phyloP scores from a whole-genome alignment of 2,888 invertebrate species.

The Drosophila emarginata region DNA sequence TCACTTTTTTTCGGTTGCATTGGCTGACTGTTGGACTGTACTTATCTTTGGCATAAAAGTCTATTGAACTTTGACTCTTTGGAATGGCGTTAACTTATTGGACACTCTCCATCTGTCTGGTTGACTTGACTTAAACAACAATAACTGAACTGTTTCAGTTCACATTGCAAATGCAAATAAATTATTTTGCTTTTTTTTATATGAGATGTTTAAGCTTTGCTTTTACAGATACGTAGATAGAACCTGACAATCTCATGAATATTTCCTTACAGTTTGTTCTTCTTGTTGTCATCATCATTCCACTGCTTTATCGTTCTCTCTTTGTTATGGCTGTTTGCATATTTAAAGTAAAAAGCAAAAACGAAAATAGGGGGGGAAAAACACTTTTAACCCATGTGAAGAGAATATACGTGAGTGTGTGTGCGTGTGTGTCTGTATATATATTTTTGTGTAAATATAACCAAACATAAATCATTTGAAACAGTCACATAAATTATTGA shows the following conservation, averaged over 20 bases:
- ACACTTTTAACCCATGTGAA: conserved; percentile 45
- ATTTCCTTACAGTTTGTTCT: conserved; percentile 57
- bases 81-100: conserved; percentile 13
- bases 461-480: conserved; percentile 65
- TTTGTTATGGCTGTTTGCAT: conserved; percentile 42
- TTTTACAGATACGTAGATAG: conserved; percentile 5
- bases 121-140: not conserved
- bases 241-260: conserved; percentile 70
- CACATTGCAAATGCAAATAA: conserved; percentile 65
- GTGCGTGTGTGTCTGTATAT: conserved; percentile 41
- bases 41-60: conserved; percentile 21
- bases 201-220: conserved; percentile 1
- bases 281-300: conserved; percentile 22
- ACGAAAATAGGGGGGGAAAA: conserved; percentile 25
- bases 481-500: conserved; percentile 68
- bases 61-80: conserved; percentile 43
- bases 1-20: not conserved
- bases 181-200: conserved; percentile 44
- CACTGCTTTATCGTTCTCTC: conserved; percentile 3
- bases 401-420: conserved; percentile 34
- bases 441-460: conserved; percentile 37
- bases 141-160: conserved; percentile 5
- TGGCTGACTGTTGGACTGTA: not conserved
- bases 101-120: not conserved
- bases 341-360: conserved; percentile 37